Conservation (phyloP, 1,140 invertebrate genomes). For the Drosophila murphyi region DNA sequence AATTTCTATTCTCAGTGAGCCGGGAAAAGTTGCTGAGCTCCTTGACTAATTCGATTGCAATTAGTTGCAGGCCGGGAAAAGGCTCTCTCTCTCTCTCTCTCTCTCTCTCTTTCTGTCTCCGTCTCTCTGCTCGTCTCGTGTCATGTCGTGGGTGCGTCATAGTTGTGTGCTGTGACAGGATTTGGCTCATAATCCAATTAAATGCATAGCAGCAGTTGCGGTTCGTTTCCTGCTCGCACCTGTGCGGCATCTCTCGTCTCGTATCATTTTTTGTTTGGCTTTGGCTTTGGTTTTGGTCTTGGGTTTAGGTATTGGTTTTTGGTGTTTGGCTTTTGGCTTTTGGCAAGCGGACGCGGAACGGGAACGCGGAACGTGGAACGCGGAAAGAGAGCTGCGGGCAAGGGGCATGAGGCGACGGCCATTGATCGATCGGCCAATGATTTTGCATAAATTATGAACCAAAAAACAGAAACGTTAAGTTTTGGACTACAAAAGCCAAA, state of each 20-base stretch:
- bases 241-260: slow-evolving; percentile 55
- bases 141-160: slow-evolving; percentile 57
- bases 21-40: slow-evolving; percentile 65
- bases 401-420: slow-evolving; percentile 30
- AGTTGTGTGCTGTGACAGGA: slow-evolving; percentile 70
- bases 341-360: slow-evolving; percentile 17
- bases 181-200: slow-evolving; percentile 78
- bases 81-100: slow-evolving; percentile 1
- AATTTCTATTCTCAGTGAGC: slow-evolving; percentile 23
- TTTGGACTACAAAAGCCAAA: slow-evolving; percentile 68
- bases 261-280: slow-evolving; percentile 33
- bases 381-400: too few species aligned
- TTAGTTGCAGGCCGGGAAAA: slow-evolving; percentile 59
- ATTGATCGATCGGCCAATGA: slow-evolving; percentile 80
- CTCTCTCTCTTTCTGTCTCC: not conserved
- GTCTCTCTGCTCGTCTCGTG: not conserved
- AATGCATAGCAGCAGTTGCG: slow-evolving; percentile 59
- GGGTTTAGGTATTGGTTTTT: slow-evolving; percentile 11
- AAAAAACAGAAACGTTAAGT: slow-evolving; percentile 50
- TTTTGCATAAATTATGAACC: slow-evolving; percentile 78
- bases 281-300: slow-evolving; percentile 30
- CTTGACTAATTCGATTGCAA: slow-evolving; percentile 82
- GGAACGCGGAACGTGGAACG: slow-evolving; percentile 5
- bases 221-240: slow-evolving; percentile 71
- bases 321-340: slow-evolving; percentile 38